These are phyloP conservation scores for Lordiphosa mommai DNA, from an alignment of 1,140 invertebrate genomes.

Conservation along the genomic window DNA sequence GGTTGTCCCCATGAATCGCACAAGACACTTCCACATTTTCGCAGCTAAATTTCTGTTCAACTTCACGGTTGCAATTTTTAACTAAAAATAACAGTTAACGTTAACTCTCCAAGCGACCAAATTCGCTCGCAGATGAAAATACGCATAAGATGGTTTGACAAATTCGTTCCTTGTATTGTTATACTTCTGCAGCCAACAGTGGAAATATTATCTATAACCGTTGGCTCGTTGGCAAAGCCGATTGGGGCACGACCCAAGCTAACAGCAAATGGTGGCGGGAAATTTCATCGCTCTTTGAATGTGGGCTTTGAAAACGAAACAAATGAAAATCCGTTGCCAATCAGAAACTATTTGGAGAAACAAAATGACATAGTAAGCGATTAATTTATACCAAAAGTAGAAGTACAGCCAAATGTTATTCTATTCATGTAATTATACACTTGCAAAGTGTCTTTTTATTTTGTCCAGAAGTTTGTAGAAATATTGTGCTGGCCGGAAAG, in stretches of 20 bases:
- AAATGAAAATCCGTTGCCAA: not conserved
- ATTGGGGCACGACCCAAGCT: slow-evolving; percentile 1
- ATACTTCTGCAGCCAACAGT: slow-evolving; percentile 65
- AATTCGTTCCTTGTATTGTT: slow-evolving; percentile 67
- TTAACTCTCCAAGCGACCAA: slow-evolving; percentile 52
- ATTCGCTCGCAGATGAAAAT: slow-evolving; percentile 57
- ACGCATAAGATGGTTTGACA: slow-evolving; percentile 65
- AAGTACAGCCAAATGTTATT: not conserved
- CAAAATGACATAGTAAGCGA: not conserved
- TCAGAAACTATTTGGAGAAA: not conserved
- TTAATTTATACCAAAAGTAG: not conserved
- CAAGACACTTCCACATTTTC: slow-evolving; percentile 44
- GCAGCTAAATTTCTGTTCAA: slow-evolving; percentile 26
- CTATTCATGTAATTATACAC: no score
- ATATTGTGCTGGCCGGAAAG: no score
- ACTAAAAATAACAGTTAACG: slow-evolving; percentile 68
- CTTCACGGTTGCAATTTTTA: slow-evolving; percentile 68
- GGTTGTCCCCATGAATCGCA: slow-evolving; percentile 13
- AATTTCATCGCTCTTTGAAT: slow-evolving; percentile 6
- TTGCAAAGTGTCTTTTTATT: no score
- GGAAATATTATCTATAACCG: slow-evolving; percentile 72
- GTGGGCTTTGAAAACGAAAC: not conserved
- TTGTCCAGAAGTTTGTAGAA: no score
- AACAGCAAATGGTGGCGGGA: slow-evolving; percentile 8
- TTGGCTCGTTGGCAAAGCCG: slow-evolving; percentile 19